A percentile compares a stretch with the other conserved stretches of the same genome.
phyloP scores from a whole-genome alignment of 2,797 vertebrate genomes.

The Zalophus californianus region DNA sequence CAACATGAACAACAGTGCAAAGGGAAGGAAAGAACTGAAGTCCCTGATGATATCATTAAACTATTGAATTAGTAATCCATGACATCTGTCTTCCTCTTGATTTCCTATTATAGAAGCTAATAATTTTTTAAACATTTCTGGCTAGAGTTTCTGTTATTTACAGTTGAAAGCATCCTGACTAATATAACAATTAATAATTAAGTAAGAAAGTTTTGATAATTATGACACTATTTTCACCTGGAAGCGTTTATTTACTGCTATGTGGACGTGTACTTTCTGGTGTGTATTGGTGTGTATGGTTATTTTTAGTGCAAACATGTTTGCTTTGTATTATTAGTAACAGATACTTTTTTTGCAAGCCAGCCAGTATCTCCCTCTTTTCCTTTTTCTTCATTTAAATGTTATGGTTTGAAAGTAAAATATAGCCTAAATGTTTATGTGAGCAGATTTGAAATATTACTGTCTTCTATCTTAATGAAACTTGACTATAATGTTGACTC shows the following conservation, averaged over 20 bases:
- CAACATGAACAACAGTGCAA: not conserved
- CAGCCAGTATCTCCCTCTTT: not conserved
- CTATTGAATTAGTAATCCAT: not conserved
- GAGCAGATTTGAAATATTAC: not conserved
- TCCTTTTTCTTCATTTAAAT: not conserved
- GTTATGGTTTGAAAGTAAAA: not conserved
- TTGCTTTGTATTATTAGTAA: not conserved
- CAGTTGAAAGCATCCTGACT: not conserved
- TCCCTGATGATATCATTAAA: not conserved
- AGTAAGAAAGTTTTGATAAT: not conserved
- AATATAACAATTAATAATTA: not conserved
- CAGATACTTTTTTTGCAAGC: not conserved
- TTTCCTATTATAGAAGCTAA: not conserved
- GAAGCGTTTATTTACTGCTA: not conserved
- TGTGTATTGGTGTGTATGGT: not conserved
- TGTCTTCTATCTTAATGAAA: not conserved
- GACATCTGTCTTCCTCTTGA: not conserved
- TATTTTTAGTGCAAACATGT: not conserved
- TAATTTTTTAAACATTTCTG: not conserved
- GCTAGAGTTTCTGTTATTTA: not conserved
- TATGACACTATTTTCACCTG: not conserved
- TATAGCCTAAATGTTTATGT: not conserved
- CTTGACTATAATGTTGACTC: not conserved
- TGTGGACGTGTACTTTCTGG: not conserved
- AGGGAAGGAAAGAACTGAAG: not conserved